A percentile compares a stretch with the other conserved stretches of the same genome.
These are phyloP conservation scores for Chauna torquata DNA, from an alignment of 2,113 vertebrate genomes.

Conservation along the genomic window DNA sequence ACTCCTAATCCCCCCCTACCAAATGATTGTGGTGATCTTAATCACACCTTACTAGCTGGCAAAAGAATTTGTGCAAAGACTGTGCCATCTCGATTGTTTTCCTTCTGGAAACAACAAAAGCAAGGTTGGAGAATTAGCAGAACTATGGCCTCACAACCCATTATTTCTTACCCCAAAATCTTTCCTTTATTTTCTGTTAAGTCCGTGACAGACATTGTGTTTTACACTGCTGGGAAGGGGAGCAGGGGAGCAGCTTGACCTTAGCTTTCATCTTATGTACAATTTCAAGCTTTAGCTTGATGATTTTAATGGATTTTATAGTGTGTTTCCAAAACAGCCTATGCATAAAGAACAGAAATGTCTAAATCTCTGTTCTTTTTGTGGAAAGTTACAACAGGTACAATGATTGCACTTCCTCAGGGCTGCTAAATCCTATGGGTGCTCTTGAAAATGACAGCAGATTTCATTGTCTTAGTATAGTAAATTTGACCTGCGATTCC, in stretches of 20 bases:
- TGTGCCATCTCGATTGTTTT: not conserved
- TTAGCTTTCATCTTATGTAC: not conserved
- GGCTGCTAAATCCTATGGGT: not conserved
- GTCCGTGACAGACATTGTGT: not conserved
- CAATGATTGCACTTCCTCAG: not conserved
- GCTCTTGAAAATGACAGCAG: not conserved
- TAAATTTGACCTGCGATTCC: constrained; percentile 13
- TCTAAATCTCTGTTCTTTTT: not conserved
- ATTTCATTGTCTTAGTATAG: not conserved
- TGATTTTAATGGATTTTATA: not conserved
- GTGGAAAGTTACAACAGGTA: not conserved
- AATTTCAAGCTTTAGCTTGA: not conserved
- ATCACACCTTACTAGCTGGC: not conserved
- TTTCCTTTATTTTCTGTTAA: not conserved
- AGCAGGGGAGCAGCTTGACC: not conserved
- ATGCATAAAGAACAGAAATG: not conserved
- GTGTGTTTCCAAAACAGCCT: not conserved
- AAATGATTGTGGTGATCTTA: not conserved
- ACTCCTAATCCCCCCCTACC: not conserved
- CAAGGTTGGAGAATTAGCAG: not conserved
- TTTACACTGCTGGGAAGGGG: not conserved
- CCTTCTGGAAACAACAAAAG: not conserved
- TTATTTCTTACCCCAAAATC: not conserved
- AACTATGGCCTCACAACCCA: not conserved
- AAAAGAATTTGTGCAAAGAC: not conserved